Conservation (phyloP, 1,140 invertebrate species). For the Aethina tumida region DNA sequence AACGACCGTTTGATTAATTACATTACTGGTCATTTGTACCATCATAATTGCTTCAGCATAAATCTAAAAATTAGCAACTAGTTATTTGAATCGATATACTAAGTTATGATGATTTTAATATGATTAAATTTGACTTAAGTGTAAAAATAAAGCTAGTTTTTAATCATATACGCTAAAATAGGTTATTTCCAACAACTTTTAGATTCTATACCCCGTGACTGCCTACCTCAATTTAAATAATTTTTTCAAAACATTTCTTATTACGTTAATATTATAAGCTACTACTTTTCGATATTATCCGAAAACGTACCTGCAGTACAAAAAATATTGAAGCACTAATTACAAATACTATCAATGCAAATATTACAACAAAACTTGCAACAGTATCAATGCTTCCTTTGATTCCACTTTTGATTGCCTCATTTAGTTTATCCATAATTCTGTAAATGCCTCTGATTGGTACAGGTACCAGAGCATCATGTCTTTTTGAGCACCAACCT, state of each 20-base stretch:
- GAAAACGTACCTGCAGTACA: constrained; percentile 44
- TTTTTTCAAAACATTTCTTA: no score
- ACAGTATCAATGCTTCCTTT: constrained; percentile 48
- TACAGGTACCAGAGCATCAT: constrained; percentile 43
- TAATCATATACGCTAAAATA: no score
- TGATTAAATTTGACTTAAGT: no score
- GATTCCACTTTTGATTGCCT: constrained; percentile 37
- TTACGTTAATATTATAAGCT: no score
- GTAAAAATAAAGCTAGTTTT: no score
- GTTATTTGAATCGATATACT: no score
- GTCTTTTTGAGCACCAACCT: constrained; percentile 34
- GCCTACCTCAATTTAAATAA: no score
- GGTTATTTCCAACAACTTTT: no score
- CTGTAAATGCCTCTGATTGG: constrained; percentile 44
- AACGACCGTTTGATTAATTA: constrained; percentile 82
- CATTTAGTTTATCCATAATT: constrained; percentile 40
- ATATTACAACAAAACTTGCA: constrained; percentile 46
- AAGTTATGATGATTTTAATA: no score
- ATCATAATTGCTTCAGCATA: constrained; percentile 93
- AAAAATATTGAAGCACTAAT: constrained; percentile 46
- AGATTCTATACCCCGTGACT: no score
- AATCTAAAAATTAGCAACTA: constrained; percentile 65
- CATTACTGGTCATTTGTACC: constrained; percentile 75
- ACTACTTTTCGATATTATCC: no score
- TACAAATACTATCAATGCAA: constrained; percentile 44